Conservation (phyloP, 92 coral and sea anemone genomes). For the Siderastrea siderea region DNA sequence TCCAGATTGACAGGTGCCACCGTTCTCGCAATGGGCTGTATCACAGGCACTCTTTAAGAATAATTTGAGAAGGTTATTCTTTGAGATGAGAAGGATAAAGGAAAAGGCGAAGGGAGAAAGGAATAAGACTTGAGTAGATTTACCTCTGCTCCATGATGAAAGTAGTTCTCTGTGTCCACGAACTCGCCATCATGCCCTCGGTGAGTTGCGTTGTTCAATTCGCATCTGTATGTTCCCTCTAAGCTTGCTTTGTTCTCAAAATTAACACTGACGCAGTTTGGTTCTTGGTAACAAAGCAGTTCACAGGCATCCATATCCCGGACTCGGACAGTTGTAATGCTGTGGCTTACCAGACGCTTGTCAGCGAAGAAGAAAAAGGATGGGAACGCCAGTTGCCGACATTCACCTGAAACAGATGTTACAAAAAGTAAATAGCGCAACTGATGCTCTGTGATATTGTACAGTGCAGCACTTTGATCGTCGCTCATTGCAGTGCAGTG, state of each 20-base stretch:
- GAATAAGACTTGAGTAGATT: background rate
- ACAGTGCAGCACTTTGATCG: too few species aligned
- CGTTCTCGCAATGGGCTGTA: too few species aligned
- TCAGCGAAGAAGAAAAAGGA: background rate
- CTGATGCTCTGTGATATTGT: too few species aligned
- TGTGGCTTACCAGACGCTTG: background rate
- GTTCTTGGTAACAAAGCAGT: constrained; percentile 4
- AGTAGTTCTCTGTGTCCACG: background rate
- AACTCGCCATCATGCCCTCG: background rate
- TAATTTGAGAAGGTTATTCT: too few species aligned
- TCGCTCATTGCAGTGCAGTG: too few species aligned
- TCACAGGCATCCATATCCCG: background rate
- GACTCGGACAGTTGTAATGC: background rate
- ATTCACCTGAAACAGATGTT: too few species aligned
- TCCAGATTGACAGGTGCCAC: too few species aligned
- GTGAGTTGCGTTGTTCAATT: constrained; percentile 7
- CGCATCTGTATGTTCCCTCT: background rate
- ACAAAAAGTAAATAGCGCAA: too few species aligned
- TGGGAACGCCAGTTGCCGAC: too few species aligned
- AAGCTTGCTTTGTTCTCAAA: background rate
- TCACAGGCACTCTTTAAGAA: too few species aligned
- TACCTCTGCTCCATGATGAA: background rate
- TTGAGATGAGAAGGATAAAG: too few species aligned
- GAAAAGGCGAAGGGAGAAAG: too few species aligned
- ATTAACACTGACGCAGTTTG: background rate